Base-by-base conservation (phyloP, 2,113 vertebrate species). In the Podarcis muralis region DNA sequence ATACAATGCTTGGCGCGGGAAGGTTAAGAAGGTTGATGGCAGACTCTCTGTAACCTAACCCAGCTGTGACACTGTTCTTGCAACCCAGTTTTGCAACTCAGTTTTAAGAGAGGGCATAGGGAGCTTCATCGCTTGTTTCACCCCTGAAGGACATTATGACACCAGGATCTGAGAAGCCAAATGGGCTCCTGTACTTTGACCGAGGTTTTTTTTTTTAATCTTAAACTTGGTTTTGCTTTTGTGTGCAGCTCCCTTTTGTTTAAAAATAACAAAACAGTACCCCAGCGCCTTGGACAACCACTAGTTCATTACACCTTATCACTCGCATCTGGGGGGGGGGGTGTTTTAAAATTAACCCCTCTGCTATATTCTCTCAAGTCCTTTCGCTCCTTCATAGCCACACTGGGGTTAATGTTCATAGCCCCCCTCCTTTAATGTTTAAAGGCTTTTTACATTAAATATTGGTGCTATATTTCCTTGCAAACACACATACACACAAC, bases 381-480 rank as follows among this genome's bases (percentile, higher is more conserved):
- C 4, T 78, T 13, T 40, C 25, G 37, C 66, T 27, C 66, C 40
- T 4, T 81, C 66, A 22, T 40, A n/a, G 68, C 12, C 59, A 43
- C 57, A 57, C 12, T 9, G 13, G 8, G 15, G 37, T 1, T 6
- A 23, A n/a, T 2, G 6, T 43, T 25, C 62, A 5, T 35, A 5
- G 3, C 11, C 22, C 59, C 35, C 62, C 4, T 27, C 1, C 4
- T 11, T 30, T 74, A 68, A 2, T 3, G 66, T 92, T 94, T 91
- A 91, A 92, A 87, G 89, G 87, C 92, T 88, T 90, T 93, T 48
- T 91, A 75, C 62, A 74, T 76, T 90, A 93, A 93, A 94, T 32
- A 35, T 90, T 83, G 80, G n/a, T 68, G 59, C 87, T 88, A 91
- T 86, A 40, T 84, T 82, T 88, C 93, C 92, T 84, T 76, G 87